Percentiles rank a stretch among this genome's conserved stretches.
These are phyloP conservation scores for Meriones psammophilus DNA, from an alignment of 2,797 vertebrate species.

Conservation along the genomic window DNA sequence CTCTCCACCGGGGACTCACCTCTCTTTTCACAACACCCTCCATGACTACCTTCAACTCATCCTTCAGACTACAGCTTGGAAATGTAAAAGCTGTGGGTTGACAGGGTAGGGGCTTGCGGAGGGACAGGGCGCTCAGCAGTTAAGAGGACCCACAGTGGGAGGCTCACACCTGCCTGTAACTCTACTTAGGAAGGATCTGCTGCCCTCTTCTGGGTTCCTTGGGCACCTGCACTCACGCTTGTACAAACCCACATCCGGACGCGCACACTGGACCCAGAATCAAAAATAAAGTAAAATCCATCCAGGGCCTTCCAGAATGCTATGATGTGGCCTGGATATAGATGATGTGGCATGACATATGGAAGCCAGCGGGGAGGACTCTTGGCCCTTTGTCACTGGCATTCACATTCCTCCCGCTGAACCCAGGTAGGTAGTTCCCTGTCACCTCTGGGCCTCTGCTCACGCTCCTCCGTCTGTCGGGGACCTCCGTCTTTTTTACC, in stretches of 20 bases:
- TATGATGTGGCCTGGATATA: background rate
- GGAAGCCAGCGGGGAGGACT: background rate
- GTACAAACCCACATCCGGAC: background rate
- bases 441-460: background rate
- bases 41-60: background rate
- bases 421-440: background rate
- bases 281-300: background rate
- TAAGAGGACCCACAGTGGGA: background rate
- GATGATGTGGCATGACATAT: background rate
- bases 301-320: background rate
- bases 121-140: background rate
- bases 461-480: background rate
- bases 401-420: background rate
- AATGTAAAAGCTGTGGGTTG: background rate
- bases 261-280: background rate
- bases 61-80: conserved; percentile 26
- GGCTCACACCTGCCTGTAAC: background rate
- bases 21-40: conserved; percentile 10
- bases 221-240: background rate
- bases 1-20: background rate
- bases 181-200: background rate
- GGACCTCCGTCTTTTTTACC: background rate
- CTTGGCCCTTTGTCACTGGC: background rate
- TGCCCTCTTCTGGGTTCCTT: background rate
- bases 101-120: too few species aligned